A percentile compares a stretch with the other conserved stretches of the same genome.
phyloP scores from a whole-genome alignment of 2,113 vertebrate species.

The Apaloderma vittatum region DNA sequence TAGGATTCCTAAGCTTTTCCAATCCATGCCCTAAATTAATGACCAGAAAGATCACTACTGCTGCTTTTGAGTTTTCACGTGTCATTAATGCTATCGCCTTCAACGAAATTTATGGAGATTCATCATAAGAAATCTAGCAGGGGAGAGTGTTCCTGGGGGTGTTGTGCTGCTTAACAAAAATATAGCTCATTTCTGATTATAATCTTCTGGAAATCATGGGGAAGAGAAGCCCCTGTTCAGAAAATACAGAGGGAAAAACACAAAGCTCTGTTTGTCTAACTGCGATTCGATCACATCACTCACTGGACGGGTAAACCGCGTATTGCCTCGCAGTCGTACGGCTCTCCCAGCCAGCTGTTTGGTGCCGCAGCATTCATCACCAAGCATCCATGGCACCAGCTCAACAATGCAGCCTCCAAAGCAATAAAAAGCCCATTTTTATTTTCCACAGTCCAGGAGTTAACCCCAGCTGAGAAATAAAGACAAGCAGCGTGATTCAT shows the following conservation, averaged over 20 bases:
- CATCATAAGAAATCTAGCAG: neutral
- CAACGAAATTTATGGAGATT: neutral
- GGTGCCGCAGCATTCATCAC: neutral
- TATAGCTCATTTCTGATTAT: accelerated
- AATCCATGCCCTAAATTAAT: neutral
- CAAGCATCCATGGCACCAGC: neutral
- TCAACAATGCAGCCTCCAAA: neutral
- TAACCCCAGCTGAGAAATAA: constrained; percentile 35
- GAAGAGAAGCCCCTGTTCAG: neutral
- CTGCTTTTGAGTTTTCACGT: neutral
- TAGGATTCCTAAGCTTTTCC: neutral
- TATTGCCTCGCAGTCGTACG: neutral
- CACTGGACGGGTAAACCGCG: neutral
- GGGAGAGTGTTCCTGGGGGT: neutral
- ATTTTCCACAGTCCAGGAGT: constrained; percentile 6
- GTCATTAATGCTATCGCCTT: neutral
- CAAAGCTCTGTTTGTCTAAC: neutral
- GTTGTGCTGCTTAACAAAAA: neutral
- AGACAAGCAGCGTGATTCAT: constrained; percentile 36
- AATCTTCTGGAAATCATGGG: neutral
- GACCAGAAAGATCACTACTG: neutral
- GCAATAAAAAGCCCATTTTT: constrained; percentile 21
- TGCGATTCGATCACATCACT: neutral
- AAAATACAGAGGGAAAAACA: neutral
- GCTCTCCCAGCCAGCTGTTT: constrained; percentile 24